phyloP scores from a whole-genome alignment of 2,113 vertebrate species.

The Desmodus rotundus region DNA sequence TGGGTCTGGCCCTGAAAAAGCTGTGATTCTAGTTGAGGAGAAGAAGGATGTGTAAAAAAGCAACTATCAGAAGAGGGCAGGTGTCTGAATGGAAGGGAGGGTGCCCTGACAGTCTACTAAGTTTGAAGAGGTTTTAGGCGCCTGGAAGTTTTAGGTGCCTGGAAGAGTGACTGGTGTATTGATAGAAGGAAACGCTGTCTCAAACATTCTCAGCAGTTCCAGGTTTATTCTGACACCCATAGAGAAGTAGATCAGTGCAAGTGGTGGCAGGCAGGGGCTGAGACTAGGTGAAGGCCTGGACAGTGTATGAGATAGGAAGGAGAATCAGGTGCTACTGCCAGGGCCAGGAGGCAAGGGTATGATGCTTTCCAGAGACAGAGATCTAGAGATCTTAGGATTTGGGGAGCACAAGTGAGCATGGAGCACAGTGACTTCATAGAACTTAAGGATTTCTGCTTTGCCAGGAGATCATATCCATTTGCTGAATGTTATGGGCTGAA shows the following conservation, averaged over 20 bases:
- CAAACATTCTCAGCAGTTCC: neutral
- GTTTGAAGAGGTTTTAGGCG: accelerated
- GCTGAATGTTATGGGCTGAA: accelerated
- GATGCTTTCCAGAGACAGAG: neutral
- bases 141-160: neutral
- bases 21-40: neutral
- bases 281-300: neutral
- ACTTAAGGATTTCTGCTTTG: accelerated
- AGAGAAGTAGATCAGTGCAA: neutral
- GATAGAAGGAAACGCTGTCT: no score
- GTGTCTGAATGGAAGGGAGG: neutral
- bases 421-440: accelerated
- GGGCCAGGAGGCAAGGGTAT: accelerated
- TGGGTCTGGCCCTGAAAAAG: accelerated
- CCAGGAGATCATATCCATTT: accelerated
- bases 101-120: neutral
- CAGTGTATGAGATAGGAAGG: accelerated
- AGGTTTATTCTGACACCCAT: neutral
- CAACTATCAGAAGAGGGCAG: accelerated
- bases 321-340: accelerated
- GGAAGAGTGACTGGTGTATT: accelerated
- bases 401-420: neutral
- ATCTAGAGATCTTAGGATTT: neutral
- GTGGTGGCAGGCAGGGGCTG: no score
- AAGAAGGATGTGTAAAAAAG: no score